phyloP scores from a whole-genome alignment of 2,113 vertebrate species.

The Guaruba guarouba region DNA sequence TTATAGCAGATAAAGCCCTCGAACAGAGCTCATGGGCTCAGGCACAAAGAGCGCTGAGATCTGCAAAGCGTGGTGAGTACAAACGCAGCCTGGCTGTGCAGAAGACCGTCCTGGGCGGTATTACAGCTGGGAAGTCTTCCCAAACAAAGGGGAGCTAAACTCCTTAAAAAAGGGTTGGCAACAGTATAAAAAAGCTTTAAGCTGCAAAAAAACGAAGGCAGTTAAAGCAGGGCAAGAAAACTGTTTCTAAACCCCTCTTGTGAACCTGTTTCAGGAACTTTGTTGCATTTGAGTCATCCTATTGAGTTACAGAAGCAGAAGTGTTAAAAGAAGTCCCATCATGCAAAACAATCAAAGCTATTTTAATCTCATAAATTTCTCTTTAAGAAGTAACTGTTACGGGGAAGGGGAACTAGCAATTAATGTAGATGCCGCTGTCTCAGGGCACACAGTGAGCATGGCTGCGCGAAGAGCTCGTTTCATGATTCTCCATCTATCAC shows the following conservation, averaged over 20 bases:
- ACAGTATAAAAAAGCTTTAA: not conserved
- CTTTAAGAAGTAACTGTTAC: not conserved
- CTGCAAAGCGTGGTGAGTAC: not conserved
- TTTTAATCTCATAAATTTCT: not conserved
- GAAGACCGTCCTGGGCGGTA: not conserved
- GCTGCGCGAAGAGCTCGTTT: not conserved
- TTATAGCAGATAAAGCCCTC: not conserved
- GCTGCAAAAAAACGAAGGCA: not conserved
- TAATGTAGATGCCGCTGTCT: not conserved
- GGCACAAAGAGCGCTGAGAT: not conserved
- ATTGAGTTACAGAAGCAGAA: not conserved
- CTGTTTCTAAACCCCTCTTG: not conserved
- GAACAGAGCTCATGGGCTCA: not conserved
- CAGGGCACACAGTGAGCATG: not conserved
- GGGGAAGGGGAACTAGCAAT: not conserved
- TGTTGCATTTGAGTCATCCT: not conserved
- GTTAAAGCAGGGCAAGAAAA: not conserved
- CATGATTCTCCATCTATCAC: not conserved
- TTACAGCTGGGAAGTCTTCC: not conserved
- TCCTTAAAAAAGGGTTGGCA: not conserved
- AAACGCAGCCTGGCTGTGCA: not conserved
- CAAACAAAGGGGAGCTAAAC: not conserved
- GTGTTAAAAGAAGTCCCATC: not conserved
- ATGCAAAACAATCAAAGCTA: not conserved
- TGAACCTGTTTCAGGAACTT: not conserved